Percentiles rank a stretch among this genome's conserved stretches.
These are phyloP conservation scores for Ptiloglossa arizonensis DNA, from an alignment of 1,140 invertebrate genomes.

Conservation along the genomic window DNA sequence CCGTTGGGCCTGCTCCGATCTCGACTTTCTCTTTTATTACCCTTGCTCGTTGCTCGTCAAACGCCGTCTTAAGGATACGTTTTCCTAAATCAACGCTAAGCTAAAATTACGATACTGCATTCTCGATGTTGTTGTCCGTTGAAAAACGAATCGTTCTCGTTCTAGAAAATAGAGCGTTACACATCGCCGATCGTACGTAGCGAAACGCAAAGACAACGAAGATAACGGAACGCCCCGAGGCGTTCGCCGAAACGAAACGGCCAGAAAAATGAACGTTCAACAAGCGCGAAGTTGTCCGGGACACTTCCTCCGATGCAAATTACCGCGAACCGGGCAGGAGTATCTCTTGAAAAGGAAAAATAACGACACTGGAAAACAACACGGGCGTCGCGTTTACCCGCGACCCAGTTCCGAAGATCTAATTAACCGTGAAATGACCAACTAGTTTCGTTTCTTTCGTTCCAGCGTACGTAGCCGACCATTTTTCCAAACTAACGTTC, in stretches of 20 bases:
- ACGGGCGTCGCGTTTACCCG: conserved; percentile 7
- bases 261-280: conserved; percentile 25
- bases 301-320: conserved; percentile 21
- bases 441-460: conserved; percentile 49
- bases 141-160: not conserved
- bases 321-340: not conserved
- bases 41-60: too few relatives aligned
- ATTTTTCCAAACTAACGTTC: too few relatives aligned
- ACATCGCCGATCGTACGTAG: not conserved
- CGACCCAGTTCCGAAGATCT: conserved; percentile 62
- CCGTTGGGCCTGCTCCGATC: too few relatives aligned
- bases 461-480: too few relatives aligned
- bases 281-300: not conserved
- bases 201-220: not conserved
- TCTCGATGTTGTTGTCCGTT: not conserved
- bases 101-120: too few relatives aligned
- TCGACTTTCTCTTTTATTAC: too few relatives aligned
- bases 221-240: not conserved
- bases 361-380: conserved; percentile 9
- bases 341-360: not conserved
- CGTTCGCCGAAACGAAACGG: conserved; percentile 1
- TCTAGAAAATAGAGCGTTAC: not conserved
- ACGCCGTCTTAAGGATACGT: too few relatives aligned
- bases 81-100: too few relatives aligned
- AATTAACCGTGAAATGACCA: conserved; percentile 57